Evolutionary conservation across 1,140 invertebrate genomes (phyloP).

Genomic region (Ephestia elutella): DNA sequence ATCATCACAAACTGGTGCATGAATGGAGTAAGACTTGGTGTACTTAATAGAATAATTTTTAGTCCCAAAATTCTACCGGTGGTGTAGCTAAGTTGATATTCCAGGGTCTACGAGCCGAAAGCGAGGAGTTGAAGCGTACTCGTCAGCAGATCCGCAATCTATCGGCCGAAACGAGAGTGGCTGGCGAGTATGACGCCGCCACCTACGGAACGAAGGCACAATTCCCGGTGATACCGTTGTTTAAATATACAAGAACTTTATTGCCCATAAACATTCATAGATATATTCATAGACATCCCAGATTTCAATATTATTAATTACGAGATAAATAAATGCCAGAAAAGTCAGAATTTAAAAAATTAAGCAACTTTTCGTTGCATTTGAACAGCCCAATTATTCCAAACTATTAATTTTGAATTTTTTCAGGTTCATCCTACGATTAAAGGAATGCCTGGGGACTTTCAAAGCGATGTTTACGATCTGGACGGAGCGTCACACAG

Average conservation of each 20-base stretch:
- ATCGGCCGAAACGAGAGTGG: constrained; percentile 27
- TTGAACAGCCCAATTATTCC: too few relatives aligned
- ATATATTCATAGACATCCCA: too few relatives aligned
- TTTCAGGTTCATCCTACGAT: not conserved
- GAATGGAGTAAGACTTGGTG: too few relatives aligned
- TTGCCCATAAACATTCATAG: too few relatives aligned
- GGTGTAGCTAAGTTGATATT: not conserved
- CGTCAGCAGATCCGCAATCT: constrained; percentile 31
- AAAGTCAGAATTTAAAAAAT: too few relatives aligned
- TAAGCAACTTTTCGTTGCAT: too few relatives aligned
- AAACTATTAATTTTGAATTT: too few relatives aligned
- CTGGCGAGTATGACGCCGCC: constrained; percentile 13
- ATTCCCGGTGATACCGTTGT: not conserved
- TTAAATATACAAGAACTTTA: not conserved
- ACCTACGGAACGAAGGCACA: not conserved
- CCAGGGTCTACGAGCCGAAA: constrained; percentile 34
- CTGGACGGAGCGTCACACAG: too few relatives aligned
- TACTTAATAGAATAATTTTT: too few relatives aligned
- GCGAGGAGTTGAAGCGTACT: constrained; percentile 28
- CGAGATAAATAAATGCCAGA: too few relatives aligned
- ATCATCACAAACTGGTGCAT: too few relatives aligned
- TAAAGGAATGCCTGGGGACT: not conserved
- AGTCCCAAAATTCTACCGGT: not conserved
- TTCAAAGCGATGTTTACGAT: not conserved
- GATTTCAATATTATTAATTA: too few relatives aligned